These are phyloP conservation scores for Parasteatoda lunata DNA, from an alignment of 2,888 invertebrate genomes.

Conservation along the genomic window DNA sequence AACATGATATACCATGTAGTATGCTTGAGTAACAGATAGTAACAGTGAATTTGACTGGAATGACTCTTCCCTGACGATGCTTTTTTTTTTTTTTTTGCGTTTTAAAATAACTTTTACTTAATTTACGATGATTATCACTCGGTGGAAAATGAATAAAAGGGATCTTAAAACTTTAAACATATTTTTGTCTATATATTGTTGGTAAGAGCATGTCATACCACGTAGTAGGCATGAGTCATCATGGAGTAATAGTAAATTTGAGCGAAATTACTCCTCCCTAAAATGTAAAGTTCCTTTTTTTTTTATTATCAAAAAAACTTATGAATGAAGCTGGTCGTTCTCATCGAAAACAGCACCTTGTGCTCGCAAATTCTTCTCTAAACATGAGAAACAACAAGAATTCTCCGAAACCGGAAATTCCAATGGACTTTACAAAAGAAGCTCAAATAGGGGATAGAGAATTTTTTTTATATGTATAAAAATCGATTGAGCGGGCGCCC, in stretches of 20 bases:
- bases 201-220: not conserved
- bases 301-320: not conserved
- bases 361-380: not conserved
- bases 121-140: no score
- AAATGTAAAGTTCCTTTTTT: not conserved
- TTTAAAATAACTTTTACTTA: no score
- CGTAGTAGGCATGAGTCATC: not conserved
- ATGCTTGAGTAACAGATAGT: no score
- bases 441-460: not conserved
- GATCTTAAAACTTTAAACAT: no score
- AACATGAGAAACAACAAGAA: not conserved
- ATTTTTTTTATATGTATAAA: not conserved
- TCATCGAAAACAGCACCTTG: not conserved
- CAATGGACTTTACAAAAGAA: slow-evolving; percentile 33
- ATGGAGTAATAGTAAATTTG: not conserved
- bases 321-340: not conserved
- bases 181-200: no score
- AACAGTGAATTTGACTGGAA: no score
- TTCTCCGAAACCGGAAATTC: slow-evolving; percentile 49
- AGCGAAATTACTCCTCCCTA: not conserved
- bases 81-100: no score
- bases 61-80: no score
- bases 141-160: no score
- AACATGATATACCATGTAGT: no score
- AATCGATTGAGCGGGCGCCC: not conserved